Evolutionary conservation across 2,888 invertebrate species (phyloP).

Genomic region (Agrilus biguttatus): DNA sequence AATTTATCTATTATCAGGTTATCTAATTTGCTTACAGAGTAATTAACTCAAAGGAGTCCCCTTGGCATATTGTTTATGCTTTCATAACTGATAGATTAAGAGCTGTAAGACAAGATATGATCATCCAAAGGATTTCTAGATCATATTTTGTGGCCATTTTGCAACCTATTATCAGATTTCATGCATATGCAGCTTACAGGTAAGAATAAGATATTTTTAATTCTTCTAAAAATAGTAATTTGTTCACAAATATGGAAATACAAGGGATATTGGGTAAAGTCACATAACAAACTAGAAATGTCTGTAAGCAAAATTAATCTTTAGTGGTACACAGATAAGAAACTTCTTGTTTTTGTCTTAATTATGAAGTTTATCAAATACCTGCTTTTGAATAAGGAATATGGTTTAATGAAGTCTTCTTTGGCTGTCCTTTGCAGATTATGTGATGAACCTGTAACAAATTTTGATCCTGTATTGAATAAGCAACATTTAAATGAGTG

Average conservation of each 20-base stretch:
- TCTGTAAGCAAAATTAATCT: too few species aligned
- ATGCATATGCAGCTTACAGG: slow-evolving; percentile 57
- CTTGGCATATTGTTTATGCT: slow-evolving; percentile 48
- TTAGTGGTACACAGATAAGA: too few species aligned
- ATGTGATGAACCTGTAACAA: slow-evolving; percentile 37
- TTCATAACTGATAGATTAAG: slow-evolving; percentile 64
- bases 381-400: neutral
- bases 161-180: slow-evolving; percentile 63
- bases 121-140: slow-evolving; percentile 50
- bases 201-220: slow-evolving; percentile 21
- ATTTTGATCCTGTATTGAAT: slow-evolving; percentile 57
- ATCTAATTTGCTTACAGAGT: slow-evolving; percentile 21
- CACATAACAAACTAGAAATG: too few species aligned
- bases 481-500: slow-evolving; percentile 56
- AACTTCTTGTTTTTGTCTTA: too few species aligned
- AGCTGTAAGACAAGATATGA: slow-evolving; percentile 64
- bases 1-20: too few species aligned
- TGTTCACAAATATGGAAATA: too few species aligned
- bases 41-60: slow-evolving; percentile 24
- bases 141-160: slow-evolving; percentile 41
- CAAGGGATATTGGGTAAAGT: too few species aligned
- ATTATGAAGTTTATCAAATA: too few species aligned
- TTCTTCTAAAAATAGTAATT: too few species aligned
- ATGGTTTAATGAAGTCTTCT: neutral
- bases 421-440: slow-evolving; percentile 15